Evolutionary conservation across 2,888 invertebrate species (phyloP), one percentile per base, ranked within the genome.

Genomic region (Panzeria rudis): DNA sequence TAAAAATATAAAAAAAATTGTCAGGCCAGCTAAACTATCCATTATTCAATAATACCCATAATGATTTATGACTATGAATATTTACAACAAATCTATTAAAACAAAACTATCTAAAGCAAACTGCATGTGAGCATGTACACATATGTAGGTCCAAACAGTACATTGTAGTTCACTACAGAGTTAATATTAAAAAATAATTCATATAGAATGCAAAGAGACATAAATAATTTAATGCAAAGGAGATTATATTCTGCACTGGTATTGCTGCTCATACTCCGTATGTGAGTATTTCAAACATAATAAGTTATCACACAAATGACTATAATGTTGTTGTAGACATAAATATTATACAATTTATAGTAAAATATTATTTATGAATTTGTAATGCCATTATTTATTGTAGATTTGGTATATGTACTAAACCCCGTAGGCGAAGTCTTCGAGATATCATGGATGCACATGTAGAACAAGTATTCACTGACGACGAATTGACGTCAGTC

Each of bases 281-380:
- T 81, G 66, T 25, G 20, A 59, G 41, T 68, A 72, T 83, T 69
- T 71, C 78, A 77, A 85, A 82, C 50, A 85, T 85, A 85, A 85
- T 85, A 85, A 85, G 82, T 85, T 85, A 85, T 85, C 56, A 59
- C 81, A 85, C 85, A 85, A 85, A 85, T 85, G 85, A 85, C 82
- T 85, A 78, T 85, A 85, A 85, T 85, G 85, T 85, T 85, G 78
- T 71, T 82, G 78, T 85, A 82, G 85, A 85, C 82, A 85, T 85
- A 85, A 85, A 85, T 85, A 85, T 85, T 85, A 78, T 82, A 85
- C 82, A 85, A 85, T 85, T 85, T 85, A 85, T 85, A 82, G 85
- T 82, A 75, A 82, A 85, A 85, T 85, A 85, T 85, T 85, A 85
- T 85, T 85, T 85, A 85, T 85, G 85, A 85, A 85, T 82, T 85